Evolutionary conservation across 2,113 vertebrate species (phyloP).

Genomic region (Gallinago paraguaiae): DNA sequence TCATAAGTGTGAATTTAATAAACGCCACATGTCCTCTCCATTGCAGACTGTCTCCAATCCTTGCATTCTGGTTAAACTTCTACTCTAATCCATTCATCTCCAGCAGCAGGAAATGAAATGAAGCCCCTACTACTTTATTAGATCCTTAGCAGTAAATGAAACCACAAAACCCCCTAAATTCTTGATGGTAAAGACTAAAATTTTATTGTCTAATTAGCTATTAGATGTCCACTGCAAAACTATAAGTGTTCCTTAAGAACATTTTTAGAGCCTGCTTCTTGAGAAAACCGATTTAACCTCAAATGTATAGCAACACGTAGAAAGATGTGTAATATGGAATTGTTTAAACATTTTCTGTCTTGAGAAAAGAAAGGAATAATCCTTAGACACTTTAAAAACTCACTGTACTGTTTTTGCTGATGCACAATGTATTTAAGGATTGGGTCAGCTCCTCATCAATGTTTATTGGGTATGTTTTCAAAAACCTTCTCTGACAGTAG

Average conservation of each 20-base stretch:
- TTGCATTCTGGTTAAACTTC: neutral
- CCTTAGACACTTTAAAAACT: neutral
- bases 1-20: neutral
- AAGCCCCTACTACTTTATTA: neutral
- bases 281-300: neutral
- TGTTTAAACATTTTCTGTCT: neutral
- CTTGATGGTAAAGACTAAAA: neutral
- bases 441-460: neutral
- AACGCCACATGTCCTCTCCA: neutral
- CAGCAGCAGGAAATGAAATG: neutral
- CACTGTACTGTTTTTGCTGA: neutral
- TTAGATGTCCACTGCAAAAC: neutral
- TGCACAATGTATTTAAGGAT: neutral
- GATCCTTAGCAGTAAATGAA: neutral
- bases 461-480: neutral
- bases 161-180: neutral
- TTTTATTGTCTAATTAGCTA: neutral
- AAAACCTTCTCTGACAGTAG: neutral
- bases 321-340: neutral
- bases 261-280: neutral
- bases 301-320: neutral
- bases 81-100: neutral
- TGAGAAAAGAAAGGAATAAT: neutral
- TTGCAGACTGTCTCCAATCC: neutral
- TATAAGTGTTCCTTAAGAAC: accelerated